Conservation (phyloP, 2,113 vertebrate genomes). For the Kobus ellipsiprymnus region DNA sequence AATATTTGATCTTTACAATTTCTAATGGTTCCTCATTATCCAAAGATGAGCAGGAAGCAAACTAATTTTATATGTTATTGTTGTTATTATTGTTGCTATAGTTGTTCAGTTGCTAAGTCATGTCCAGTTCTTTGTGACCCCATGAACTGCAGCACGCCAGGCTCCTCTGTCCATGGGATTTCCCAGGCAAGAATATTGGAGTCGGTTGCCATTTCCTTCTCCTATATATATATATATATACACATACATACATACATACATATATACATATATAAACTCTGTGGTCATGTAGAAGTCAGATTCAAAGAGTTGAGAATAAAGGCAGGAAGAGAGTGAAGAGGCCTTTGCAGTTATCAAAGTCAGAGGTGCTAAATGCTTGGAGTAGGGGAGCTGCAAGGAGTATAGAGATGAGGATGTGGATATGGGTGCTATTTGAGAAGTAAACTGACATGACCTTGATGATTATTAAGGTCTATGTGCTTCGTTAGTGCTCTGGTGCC, state of each 20-base stretch:
- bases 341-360: neutral
- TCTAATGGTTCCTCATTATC: too few species aligned
- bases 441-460: neutral
- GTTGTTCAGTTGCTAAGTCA: accelerated
- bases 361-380: neutral
- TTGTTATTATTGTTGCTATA: too few species aligned
- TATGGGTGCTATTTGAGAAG: neutral
- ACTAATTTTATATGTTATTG: neutral
- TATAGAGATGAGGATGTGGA: neutral
- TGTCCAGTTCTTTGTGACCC: neutral
- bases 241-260: too few species aligned
- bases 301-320: neutral
- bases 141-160: accelerated
- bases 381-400: neutral
- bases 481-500: neutral
- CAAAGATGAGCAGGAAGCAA: too few species aligned
- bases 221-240: neutral
- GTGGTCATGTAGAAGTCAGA: neutral
- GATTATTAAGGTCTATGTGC: neutral
- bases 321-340: neutral
- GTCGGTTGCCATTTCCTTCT: neutral
- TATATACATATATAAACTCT: neutral
- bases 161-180: neutral
- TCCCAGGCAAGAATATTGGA: neutral
- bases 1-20: too few species aligned